Conservation (phyloP, 2,888 invertebrate species). For the Heterodera filipjevi region DNA sequence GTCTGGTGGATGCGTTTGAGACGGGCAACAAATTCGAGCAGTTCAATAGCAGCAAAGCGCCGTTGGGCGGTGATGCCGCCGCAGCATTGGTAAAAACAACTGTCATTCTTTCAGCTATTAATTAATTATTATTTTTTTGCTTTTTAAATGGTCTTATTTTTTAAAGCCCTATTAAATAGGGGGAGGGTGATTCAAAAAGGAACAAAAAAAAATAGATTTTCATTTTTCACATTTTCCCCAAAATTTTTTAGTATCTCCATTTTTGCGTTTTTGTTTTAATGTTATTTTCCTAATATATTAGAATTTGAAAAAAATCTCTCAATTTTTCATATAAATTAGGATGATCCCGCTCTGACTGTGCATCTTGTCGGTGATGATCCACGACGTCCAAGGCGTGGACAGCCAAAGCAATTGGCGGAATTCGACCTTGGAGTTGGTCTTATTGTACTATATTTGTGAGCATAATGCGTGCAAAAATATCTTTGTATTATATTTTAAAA, state of each 20-base stretch:
- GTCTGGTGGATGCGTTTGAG: constrained; percentile 14
- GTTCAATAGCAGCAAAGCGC: neutral
- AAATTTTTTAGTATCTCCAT: too few relatives aligned
- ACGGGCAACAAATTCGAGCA: constrained; percentile 13
- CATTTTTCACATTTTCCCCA: too few relatives aligned
- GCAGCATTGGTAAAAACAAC: too few relatives aligned
- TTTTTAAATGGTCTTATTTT: too few relatives aligned
- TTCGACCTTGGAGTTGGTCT: neutral
- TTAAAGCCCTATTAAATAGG: too few relatives aligned
- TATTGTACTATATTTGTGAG: neutral
- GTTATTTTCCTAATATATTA: neutral
- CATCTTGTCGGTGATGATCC: neutral
- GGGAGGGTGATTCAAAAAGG: too few relatives aligned
- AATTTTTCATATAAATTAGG: neutral
- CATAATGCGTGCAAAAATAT: neutral
- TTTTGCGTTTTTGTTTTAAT: too few relatives aligned
- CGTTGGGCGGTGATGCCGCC: neutral
- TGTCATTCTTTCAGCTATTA: too few relatives aligned
- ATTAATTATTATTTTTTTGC: too few relatives aligned
- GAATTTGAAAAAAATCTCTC: neutral
- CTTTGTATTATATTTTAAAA: neutral
- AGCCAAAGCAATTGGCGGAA: neutral
- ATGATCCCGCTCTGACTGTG: neutral
- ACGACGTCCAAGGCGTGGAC: constrained; percentile 12
- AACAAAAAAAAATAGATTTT: too few relatives aligned